These are phyloP conservation scores for Probaryconus sp. DNA, from an alignment of 1,140 invertebrate species.

Conservation along the genomic window DNA sequence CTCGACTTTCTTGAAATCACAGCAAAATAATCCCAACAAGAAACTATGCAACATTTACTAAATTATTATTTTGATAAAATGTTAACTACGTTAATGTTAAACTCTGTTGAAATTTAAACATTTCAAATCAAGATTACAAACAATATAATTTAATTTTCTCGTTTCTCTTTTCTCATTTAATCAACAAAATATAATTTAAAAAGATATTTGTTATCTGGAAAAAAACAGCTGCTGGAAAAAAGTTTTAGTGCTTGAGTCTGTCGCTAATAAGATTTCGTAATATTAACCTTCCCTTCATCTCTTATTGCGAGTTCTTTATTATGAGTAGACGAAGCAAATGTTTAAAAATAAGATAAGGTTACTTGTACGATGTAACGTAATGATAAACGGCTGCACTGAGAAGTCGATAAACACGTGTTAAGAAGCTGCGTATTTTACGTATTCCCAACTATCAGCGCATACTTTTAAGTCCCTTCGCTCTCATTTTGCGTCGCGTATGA, in stretches of 20 bases:
- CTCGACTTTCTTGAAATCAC: slow-evolving; percentile 26
- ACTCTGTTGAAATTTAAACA: too few relatives aligned
- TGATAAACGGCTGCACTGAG: background rate
- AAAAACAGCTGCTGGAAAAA: slow-evolving; percentile 33
- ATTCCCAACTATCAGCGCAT: background rate
- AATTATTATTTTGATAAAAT: background rate
- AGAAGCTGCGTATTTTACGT: slow-evolving; percentile 7
- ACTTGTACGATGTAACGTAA: slow-evolving; percentile 13
- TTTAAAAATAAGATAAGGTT: slow-evolving; percentile 7
- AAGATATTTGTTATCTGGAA: slow-evolving; percentile 45
- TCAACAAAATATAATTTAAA: too few relatives aligned
- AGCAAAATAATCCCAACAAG: slow-evolving; percentile 28
- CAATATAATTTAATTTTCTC: too few relatives aligned
- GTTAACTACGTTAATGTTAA: too few relatives aligned
- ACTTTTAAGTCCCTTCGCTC: slow-evolving; percentile 3
- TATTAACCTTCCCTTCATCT: slow-evolving; percentile 52
- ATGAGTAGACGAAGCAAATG: slow-evolving; percentile 10
- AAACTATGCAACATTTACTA: background rate
- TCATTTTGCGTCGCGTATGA: background rate
- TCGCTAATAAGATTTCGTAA: slow-evolving; percentile 56
- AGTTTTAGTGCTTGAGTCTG: slow-evolving; percentile 32
- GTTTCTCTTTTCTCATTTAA: too few relatives aligned
- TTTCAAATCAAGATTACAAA: too few relatives aligned
- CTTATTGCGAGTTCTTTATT: slow-evolving; percentile 20
- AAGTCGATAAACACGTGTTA: slow-evolving; percentile 33